Evolutionary conservation across 2,888 invertebrate genomes (phyloP), one percentile per base, ranked within the genome.

Genomic region (Ephialtes manifestator): DNA sequence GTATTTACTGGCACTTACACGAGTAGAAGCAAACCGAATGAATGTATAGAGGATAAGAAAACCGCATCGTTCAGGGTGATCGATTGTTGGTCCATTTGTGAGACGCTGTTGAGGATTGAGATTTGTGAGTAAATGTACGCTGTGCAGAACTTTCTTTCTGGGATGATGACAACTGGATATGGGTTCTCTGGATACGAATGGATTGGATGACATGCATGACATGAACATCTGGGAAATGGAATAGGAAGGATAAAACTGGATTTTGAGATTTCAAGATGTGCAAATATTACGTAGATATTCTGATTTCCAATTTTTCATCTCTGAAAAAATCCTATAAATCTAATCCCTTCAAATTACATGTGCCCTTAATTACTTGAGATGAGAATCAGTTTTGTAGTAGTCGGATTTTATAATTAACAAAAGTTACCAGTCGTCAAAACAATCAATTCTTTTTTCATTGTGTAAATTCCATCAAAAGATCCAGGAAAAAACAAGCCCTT

Each of bases 1-100:
- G 55, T 72, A 85, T 85, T 85, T 82, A 82, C 82, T 72, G 76
- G 71, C 77, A 53, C 79, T 82, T 85, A 80, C 82, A 85, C 85
- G 76, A 53, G 71, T 85, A 55, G 43, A 65, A 71, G 71, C 67
- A 43, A 75, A 43, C 48, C 48, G 55, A 67, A 84, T 48, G 28
- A 72, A 63, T 82, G 77, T 78, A 74, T 68, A 74, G 60, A 60
- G 75, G 82, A 85, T 79, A 82, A 85, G 82, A 76, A 65, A 65
- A 79, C 60, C 24, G 31, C 53, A 13, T 67, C 55, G 67, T 65
- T 18, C 15, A 53, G 71, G 63, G 75, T 78, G 78, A 84, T 84
- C 77, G 78, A 84, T 84, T 68, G 81, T 75, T 78, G 74, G 24
- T 67, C 63, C 20, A 28, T 60, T 75, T 24, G 39, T 10, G 31